Percentiles rank a stretch among this genome's conserved stretches.
Conservation (phyloP, 2,113 vertebrate species). For the Sturnus vulgaris region DNA sequence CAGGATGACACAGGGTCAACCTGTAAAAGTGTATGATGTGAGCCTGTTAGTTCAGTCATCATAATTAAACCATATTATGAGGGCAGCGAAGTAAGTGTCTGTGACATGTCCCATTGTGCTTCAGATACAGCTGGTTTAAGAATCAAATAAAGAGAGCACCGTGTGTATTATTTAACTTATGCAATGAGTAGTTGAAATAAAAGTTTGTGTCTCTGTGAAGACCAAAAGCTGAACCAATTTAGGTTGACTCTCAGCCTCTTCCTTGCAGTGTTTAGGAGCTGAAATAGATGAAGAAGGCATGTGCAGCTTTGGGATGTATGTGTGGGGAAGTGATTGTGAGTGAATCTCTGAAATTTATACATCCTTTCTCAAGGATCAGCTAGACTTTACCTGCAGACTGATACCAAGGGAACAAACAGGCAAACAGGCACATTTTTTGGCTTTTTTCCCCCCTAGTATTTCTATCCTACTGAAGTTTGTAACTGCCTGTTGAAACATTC, state of each 20-base stretch:
- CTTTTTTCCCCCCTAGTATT: neutral
- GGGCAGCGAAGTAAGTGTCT: constrained; percentile 67
- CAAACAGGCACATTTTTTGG: neutral
- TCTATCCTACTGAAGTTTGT: neutral
- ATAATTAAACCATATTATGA: constrained; percentile 80
- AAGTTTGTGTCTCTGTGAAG: neutral
- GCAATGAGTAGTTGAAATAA: neutral
- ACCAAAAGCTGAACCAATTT: neutral
- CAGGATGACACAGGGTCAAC: constrained; percentile 84
- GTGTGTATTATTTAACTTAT: neutral
- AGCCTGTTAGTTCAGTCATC: constrained; percentile 80
- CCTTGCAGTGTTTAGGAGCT: neutral
- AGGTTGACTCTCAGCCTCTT: neutral
- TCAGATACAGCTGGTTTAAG: constrained; percentile 43
- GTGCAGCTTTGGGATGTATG: neutral
- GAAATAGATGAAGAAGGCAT: neutral
- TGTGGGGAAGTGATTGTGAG: neutral
- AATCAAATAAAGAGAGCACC: neutral
- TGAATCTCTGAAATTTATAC: neutral
- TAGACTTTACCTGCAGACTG: neutral
- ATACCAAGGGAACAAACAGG: neutral
- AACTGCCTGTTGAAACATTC: neutral
- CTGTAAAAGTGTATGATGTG: constrained; percentile 82
- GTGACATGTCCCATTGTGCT: constrained; percentile 56
- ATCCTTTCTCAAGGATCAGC: neutral